Conservation (phyloP, 1,140 invertebrate genomes). For the Cotesia chilonis region DNA sequence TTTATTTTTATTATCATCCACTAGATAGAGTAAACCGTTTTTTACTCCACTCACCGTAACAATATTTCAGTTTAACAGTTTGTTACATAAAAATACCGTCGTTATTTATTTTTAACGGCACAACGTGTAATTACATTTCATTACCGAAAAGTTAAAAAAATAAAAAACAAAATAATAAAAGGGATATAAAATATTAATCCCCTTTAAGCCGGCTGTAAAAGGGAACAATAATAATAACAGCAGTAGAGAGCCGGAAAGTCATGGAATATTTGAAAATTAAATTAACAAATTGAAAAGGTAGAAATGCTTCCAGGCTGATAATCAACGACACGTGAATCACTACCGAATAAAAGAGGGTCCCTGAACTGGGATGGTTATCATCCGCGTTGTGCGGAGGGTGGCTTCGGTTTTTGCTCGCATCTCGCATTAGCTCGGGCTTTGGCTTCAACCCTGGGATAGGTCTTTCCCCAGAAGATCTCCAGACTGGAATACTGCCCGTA, state of each 20-base stretch:
- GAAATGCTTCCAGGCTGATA: conserved; percentile 4
- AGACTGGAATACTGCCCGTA: too few species aligned
- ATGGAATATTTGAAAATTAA: conserved; percentile 1
- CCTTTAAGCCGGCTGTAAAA: not conserved
- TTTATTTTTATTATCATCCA: not conserved
- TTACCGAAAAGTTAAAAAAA: not conserved
- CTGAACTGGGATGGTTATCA: not conserved
- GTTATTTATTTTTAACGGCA: not conserved
- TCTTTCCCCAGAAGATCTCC: not conserved
- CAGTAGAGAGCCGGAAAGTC: not conserved
- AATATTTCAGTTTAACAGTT: too few species aligned
- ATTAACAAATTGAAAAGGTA: conserved; percentile 1
- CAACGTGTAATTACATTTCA: not conserved
- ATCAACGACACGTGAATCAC: conserved; percentile 20
- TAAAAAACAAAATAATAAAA: too few species aligned
- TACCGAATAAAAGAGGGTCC: not conserved
- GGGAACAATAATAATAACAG: not conserved
- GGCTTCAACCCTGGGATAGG: not conserved
- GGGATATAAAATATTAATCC: not conserved
- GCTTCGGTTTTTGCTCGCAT: conserved; percentile 34
- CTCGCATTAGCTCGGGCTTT: conserved; percentile 25
- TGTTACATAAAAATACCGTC: too few species aligned
- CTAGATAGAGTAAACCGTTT: not conserved
- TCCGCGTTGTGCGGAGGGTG: not conserved
- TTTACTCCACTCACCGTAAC: too few species aligned